Evolutionary conservation across 2,888 invertebrate species (phyloP).

Genomic region (Microctonus hyperodae): DNA sequence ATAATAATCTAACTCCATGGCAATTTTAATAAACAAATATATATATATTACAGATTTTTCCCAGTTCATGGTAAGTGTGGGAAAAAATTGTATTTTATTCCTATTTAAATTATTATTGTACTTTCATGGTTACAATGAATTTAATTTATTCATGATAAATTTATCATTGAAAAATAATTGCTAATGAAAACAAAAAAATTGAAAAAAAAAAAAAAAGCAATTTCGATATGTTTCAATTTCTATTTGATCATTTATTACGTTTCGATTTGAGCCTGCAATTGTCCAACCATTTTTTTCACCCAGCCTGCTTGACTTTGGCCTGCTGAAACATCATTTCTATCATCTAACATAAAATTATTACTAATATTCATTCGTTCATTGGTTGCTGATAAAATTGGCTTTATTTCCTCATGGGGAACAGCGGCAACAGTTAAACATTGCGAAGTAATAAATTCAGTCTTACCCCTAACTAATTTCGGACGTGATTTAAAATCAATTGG

Average conservation of each 20-base stretch:
- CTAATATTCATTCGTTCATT: slow-evolving; percentile 25
- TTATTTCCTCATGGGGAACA: background rate
- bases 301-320: slow-evolving; percentile 61
- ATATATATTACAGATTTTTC: background rate
- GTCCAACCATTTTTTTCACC: slow-evolving; percentile 60
- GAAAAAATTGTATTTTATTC: background rate
- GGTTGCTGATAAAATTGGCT: background rate
- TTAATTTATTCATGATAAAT: background rate
- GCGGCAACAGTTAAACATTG: background rate
- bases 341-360: slow-evolving; percentile 33
- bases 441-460: background rate
- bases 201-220: background rate
- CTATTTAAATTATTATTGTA: background rate
- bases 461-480: slow-evolving; percentile 27
- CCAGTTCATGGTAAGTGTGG: background rate
- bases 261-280: slow-evolving; percentile 56
- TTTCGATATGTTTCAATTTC: background rate
- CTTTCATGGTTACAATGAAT: background rate
- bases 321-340: slow-evolving; percentile 56
- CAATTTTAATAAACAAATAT: background rate
- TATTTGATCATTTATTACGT: slow-evolving; percentile 43
- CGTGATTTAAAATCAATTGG: slow-evolving; percentile 50
- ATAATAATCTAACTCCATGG: slow-evolving; percentile 4
- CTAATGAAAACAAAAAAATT: background rate
- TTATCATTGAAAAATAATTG: background rate